These are phyloP conservation scores for Harpegnathos saltator DNA, from an alignment of 1,140 invertebrate species.

Conservation along the genomic window DNA sequence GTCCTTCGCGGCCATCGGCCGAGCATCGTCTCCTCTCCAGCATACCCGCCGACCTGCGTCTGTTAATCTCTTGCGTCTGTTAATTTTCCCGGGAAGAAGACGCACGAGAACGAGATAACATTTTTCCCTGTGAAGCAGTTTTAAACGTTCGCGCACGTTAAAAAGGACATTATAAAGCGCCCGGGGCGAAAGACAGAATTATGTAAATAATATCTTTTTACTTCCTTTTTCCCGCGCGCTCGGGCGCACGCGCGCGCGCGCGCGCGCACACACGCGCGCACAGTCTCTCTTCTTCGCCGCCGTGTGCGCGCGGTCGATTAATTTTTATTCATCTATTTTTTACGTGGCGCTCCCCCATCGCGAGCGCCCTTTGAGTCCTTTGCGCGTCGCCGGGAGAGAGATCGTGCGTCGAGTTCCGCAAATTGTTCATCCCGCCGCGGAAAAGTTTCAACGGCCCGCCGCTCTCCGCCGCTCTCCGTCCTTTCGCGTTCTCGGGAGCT, in stretches of 20 bases:
- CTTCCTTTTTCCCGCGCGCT: neutral
- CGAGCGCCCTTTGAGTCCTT: slow-evolving; percentile 57
- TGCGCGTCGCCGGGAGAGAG: slow-evolving; percentile 18
- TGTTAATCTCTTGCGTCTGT: neutral
- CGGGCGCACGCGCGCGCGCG: neutral
- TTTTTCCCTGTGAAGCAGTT: neutral
- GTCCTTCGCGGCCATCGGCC: no score
- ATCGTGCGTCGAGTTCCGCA: slow-evolving; percentile 48
- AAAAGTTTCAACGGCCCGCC: slow-evolving; percentile 60
- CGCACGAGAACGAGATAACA: neutral
- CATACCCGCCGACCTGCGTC: no score
- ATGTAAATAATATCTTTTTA: slow-evolving; percentile 33
- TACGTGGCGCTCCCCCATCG: slow-evolving; percentile 8
- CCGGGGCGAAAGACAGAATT: slow-evolving; percentile 34
- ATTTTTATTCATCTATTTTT: slow-evolving; percentile 43
- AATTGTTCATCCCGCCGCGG: slow-evolving; percentile 63
- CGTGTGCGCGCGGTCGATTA: neutral
- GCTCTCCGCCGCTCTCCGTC: neutral
- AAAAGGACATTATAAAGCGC: neutral
- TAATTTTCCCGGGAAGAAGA: neutral
- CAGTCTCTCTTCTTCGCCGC: neutral
- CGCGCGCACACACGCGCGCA: no score
- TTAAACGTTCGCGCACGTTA: slow-evolving; percentile 29
- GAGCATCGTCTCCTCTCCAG: neutral
- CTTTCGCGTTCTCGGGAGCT: slow-evolving; percentile 51